These are phyloP conservation scores for Oreonectes daqikongensis DNA, from an alignment of 2,797 vertebrate species.

Conservation along the genomic window DNA sequence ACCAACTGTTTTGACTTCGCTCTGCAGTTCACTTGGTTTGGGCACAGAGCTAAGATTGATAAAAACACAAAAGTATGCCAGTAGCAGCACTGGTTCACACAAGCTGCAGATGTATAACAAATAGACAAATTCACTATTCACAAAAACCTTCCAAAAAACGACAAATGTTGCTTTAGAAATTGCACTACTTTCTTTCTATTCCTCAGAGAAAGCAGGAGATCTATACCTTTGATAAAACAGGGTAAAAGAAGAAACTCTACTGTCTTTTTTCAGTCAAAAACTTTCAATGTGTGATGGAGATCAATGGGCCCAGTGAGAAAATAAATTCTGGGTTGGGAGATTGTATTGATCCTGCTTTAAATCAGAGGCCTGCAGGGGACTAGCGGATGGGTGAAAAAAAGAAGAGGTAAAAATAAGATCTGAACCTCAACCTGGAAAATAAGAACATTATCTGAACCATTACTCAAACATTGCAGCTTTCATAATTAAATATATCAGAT, in stretches of 20 bases:
- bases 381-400: conserved; percentile 56
- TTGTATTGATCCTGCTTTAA: conserved; percentile 75
- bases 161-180: not conserved
- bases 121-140: not conserved
- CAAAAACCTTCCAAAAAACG: not conserved
- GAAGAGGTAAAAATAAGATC: conserved; percentile 59
- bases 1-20: too few relatives aligned
- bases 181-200: not conserved
- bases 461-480: conserved; percentile 2
- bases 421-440: too few relatives aligned
- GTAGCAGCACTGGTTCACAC: not conserved
- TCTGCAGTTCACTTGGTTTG: too few relatives aligned
- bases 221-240: conserved; percentile 28
- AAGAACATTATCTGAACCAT: not conserved
- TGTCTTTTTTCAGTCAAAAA: conserved; percentile 70
- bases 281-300: conserved; percentile 73
- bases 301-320: conserved; percentile 76
- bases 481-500: not conserved
- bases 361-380: conserved; percentile 70
- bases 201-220: conserved; percentile 33
- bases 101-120: not conserved
- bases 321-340: conserved; percentile 77
- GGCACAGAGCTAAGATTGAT: too few relatives aligned
- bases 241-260: conserved; percentile 55
- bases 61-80: not conserved